Evolutionary conservation across 2,888 invertebrate genomes (phyloP), one percentile per base, ranked within the genome.

Genomic region (Anoplius nigerrimus): DNA sequence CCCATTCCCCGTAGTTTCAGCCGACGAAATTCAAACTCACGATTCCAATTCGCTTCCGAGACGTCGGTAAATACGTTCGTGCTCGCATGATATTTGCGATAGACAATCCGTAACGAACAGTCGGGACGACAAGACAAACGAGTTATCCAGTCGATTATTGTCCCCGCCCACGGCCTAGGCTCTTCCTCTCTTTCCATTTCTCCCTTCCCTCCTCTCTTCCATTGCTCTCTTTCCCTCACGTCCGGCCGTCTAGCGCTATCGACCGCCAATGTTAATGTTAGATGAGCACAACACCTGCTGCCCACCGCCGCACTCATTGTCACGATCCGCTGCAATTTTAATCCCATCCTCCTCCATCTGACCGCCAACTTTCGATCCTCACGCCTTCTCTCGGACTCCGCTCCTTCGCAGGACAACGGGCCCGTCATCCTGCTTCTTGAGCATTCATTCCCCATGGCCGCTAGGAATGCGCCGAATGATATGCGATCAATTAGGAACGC

Each of bases 61-160:
- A 79, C 67, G 68, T 69, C 66, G 71, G 71, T 78, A 78, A 79
- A 79, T 69, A 76, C 68, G 66, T 75, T 76, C 71, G 73, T 76
- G 78, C 69, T 61, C 62, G 71, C 72, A 68, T 71, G 76, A 76
- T 79, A 79, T 79, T 79, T 71, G 75, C 79, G 73, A 76, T 75
- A 76, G 76, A 79, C 75, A 76, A 70, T 69, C 72, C 71, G 69
- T 76, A 79, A 79, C 75, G 79, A 75, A 76, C 67, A 72, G 66
- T 72, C 66, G 53, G 69, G 58, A n/a, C 73, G 67, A 72, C 69
- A 79, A 80, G 79, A 77, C 77, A 75, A 76, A 71, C 75, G 79
- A 80, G 75, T 81, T 77, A 82, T 75, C 73, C 77, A 79, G 71
- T 76, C 76, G 76, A 80, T 79, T 77, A 77, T 79, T 77, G 77